Conservation (phyloP, 2,888 invertebrate genomes). For the Athetis lepigone region DNA sequence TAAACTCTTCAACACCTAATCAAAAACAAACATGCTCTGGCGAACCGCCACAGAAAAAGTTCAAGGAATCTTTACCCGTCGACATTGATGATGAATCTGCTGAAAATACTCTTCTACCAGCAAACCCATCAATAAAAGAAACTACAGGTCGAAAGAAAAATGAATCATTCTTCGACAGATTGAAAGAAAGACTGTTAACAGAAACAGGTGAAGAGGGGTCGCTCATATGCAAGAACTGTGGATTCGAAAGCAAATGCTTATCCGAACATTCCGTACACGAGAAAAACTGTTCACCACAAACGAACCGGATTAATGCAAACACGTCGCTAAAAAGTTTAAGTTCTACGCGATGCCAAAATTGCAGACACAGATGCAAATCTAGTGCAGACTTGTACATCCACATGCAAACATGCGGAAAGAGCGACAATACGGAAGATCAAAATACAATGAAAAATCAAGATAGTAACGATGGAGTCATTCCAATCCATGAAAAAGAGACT, state of each 20-base stretch:
- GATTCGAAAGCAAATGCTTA: slow-evolving; percentile 94
- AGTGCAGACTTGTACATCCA: slow-evolving; percentile 94
- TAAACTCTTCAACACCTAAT: slow-evolving; percentile 88
- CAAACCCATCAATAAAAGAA: slow-evolving; percentile 76
- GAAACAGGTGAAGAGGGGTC: slow-evolving; percentile 92
- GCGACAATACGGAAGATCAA: slow-evolving; percentile 77
- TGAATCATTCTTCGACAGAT: slow-evolving; percentile 95
- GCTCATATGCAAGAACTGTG: slow-evolving; percentile 93
- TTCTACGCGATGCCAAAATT: slow-evolving; percentile 96
- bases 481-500: slow-evolving; percentile 78
- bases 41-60: slow-evolving; percentile 85
- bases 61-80: slow-evolving; percentile 74
- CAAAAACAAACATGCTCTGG: slow-evolving; percentile 80
- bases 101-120: slow-evolving; percentile 78
- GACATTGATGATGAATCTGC: slow-evolving; percentile 68
- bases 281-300: slow-evolving; percentile 91
- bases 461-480: slow-evolving; percentile 75
- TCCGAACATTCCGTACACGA: slow-evolving; percentile 95
- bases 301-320: slow-evolving; percentile 81
- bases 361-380: slow-evolving; percentile 96
- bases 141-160: slow-evolving; percentile 90
- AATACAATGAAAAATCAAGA: slow-evolving; percentile 74
- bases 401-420: slow-evolving; percentile 92
- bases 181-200: slow-evolving; percentile 93
- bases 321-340: slow-evolving; percentile 88